Conservation (phyloP, 2,113 vertebrate species). For the Pelecanus crispus region DNA sequence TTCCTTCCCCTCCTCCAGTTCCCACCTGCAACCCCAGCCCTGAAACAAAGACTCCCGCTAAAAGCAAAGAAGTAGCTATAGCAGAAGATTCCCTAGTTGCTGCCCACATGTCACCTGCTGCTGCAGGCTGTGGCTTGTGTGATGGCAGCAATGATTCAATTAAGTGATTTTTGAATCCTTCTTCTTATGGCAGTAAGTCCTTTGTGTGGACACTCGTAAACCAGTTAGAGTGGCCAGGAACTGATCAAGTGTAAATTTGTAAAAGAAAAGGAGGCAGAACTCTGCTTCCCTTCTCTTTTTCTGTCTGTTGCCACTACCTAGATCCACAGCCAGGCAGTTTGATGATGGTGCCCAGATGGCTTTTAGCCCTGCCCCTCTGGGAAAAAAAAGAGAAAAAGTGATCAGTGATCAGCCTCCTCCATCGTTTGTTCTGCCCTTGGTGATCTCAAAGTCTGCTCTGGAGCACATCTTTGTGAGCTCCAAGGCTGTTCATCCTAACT, state of each 20-base stretch:
- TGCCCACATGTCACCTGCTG: not conserved
- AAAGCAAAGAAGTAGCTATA: not conserved
- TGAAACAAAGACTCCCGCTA: not conserved
- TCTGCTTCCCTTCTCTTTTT: not conserved
- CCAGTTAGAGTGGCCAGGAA: not conserved
- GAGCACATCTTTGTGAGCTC: not conserved
- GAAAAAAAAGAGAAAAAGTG: not conserved
- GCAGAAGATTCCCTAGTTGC: not conserved
- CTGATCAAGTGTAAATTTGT: not conserved
- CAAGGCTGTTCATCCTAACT: not conserved
- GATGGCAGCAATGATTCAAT: not conserved
- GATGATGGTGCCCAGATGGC: not conserved
- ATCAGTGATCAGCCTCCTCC: not conserved
- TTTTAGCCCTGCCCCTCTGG: not conserved
- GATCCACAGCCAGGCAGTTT: not conserved
- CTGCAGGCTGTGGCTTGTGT: not conserved
- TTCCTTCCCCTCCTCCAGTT: not conserved
- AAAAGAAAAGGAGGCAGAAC: not conserved
- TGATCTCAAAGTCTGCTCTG: not conserved
- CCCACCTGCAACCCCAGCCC: not conserved
- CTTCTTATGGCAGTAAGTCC: not conserved
- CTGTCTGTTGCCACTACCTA: not conserved
- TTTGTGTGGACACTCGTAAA: not conserved
- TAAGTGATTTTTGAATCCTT: not conserved
- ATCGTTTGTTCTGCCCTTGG: not conserved